Base-by-base conservation (phyloP, 2,797 vertebrate species). In the Synaphobranchus kaupii region DNA sequence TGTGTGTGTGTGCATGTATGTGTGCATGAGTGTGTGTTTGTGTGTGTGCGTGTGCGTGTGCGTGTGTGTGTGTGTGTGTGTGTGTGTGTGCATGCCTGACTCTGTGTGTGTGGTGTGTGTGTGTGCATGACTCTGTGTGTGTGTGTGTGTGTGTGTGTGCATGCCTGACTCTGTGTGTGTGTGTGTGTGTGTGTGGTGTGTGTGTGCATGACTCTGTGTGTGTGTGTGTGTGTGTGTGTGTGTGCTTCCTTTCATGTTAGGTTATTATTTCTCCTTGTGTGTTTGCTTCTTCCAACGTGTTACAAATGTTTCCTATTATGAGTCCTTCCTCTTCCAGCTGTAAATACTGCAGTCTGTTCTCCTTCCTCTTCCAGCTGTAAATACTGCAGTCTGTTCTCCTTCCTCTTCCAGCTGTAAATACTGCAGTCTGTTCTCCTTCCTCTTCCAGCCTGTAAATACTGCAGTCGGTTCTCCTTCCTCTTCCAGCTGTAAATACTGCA, bases 401-500 rank as follows among this genome's bases (percentile, higher is more conserved):
- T n/a, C n/a, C n/a, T n/a, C n/a, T n/a, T n/a, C n/a, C n/a, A n/a
- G n/a, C n/a, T n/a, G n/a, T n/a, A n/a, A n/a, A n/a, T n/a, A n/a
- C n/a, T n/a, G n/a, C 78, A 89, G 89, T 88, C 83, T 86, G 88
- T 86, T 89, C 85, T 56, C 68, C 89, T 90, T 85, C 85, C 87
- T 89, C 90, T 91, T 90, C 90, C 90, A 86, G 88, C 90, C n/a
- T 92, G 90, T 92, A 92, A 92, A 91, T 92, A 90, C 89, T 88
- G 87, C 84, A 84, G n/a, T n/a, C n/a, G n/a, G n/a, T n/a, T n/a
- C n/a, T 86, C 90, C 89, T 90, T 85, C 85, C 87, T 89, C 90
- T 91, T 90, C 90, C 90, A 86, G 88, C 90, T 92, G 90, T 92
- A 92, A 92, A 91, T 92, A 90, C 89, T 88, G 87, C 84, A 84